Conservation (phyloP, 2,113 vertebrate species). For the Ophiodon elongatus region DNA sequence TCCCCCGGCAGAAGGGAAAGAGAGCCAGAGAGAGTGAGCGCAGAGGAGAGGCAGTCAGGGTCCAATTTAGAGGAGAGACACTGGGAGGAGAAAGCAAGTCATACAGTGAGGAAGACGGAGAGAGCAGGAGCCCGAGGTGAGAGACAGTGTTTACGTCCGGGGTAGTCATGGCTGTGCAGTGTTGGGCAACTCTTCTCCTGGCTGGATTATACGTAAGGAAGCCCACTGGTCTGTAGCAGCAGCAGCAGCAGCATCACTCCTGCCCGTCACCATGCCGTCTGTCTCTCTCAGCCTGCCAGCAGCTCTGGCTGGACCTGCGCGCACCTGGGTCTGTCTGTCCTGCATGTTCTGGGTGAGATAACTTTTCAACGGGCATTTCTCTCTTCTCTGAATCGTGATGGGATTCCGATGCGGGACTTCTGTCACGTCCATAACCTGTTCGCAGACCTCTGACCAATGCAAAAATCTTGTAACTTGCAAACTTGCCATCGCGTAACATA, state of each 20-base stretch:
- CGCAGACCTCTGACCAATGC: background rate
- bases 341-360: conserved; percentile 93
- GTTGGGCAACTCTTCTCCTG: conserved; percentile 42
- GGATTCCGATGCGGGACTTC: background rate
- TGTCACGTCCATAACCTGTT: background rate
- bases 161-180: conserved; percentile 76
- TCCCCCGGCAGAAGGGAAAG: conserved; percentile 71
- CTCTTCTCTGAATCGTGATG: background rate
- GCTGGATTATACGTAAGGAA: conserved; percentile 69
- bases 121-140: conserved; percentile 21
- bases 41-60: conserved; percentile 67
- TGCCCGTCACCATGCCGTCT: conserved; percentile 82
- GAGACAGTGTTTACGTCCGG: conserved; percentile 43
- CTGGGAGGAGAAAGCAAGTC: conserved; percentile 48
- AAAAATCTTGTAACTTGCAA: background rate
- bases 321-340: conserved; percentile 94
- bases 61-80: conserved; percentile 56
- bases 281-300: conserved; percentile 83
- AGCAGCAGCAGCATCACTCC: conserved; percentile 33
- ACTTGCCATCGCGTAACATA: background rate
- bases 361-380: background rate
- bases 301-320: conserved; percentile 80
- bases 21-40: conserved; percentile 63
- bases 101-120: conserved; percentile 32
- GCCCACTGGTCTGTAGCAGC: conserved; percentile 58